Evolutionary conservation across 2,888 invertebrate genomes (phyloP), one percentile per base, ranked within the genome.

Genomic region (Urechis unicinctus): DNA sequence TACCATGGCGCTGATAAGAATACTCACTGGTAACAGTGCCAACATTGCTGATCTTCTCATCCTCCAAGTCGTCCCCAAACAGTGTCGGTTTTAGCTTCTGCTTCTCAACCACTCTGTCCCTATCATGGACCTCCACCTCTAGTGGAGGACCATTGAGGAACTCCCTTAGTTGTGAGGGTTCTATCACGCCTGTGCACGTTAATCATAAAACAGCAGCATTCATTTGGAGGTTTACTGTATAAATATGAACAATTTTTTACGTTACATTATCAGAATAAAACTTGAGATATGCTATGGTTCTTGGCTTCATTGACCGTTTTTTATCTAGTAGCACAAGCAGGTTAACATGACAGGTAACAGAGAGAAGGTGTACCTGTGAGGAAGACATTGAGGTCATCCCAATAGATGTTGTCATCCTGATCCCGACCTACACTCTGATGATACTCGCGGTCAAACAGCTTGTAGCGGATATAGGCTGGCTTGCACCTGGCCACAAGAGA

Each of bases 31-130:
- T 65, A 2, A 77, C 74, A 44, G 72, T 70, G 45, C 74, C 75
- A 31, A 77, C 74, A 63, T 72, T 75, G 61, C 73, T 73, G 53
- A 78, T 76, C 53, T 73, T 75, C 54, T 78, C 74, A 65, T 78
- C 78, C 50, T 75, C 74, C 2, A 72, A 55, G 56, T 77, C 77
- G 60, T 75, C 75, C 1, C 78, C 77, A 64, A 78, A 78, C 50
- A 78, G 58, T 13, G 72, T 63, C 2, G 73, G 67, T 57, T 68
- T 69, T 31, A 71, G 55, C 53, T 66, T 67, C 28, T 65, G 62
- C 31, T 69, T 68, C 52, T 71, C 70, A 17, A 63, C 61, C 44
- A 68, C 68, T 22, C 75, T 56, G 61, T 78, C 76, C 29, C 77
- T 62, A 59, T 78, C 78, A 60, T 78, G 77, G 1, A 78, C 64